A percentile compares a stretch with the other conserved stretches of the same genome.
Conservation (phyloP, 2,797 vertebrate genomes). For the Acestrorhynchus altus region DNA sequence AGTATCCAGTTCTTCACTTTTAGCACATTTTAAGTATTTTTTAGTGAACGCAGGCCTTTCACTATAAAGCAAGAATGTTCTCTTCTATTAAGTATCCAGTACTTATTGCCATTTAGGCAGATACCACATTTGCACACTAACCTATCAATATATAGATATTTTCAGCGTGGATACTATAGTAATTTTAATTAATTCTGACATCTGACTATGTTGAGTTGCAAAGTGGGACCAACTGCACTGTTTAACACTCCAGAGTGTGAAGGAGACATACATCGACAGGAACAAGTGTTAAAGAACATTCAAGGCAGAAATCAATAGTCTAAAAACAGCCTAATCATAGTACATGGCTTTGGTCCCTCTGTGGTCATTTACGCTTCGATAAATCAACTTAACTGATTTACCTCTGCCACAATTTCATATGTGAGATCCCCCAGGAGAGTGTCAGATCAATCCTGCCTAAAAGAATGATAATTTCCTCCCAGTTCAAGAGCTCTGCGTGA, state of each 20-base stretch:
- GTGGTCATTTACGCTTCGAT: slow-evolving; percentile 61
- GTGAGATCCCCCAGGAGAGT: slow-evolving; percentile 52
- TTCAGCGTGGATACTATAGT: neutral
- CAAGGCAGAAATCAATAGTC: slow-evolving; percentile 58
- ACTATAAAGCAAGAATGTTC: too few relatives aligned
- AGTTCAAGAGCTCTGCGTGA: slow-evolving; percentile 53
- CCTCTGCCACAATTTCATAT: slow-evolving; percentile 61
- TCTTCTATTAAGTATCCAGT: too few relatives aligned
- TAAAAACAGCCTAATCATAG: slow-evolving; percentile 61
- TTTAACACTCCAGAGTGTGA: neutral
- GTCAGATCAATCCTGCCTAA: slow-evolving; percentile 55
- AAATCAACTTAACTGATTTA: slow-evolving; percentile 64
- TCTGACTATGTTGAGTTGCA: neutral
- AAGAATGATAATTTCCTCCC: slow-evolving; percentile 55
- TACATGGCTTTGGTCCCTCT: slow-evolving; percentile 60
- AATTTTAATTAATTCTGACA: neutral
- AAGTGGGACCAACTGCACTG: neutral
- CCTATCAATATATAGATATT: too few relatives aligned
- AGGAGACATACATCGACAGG: slow-evolving; percentile 47
- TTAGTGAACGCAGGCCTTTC: too few relatives aligned
- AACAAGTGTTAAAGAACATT: slow-evolving; percentile 55
- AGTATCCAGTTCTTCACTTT: too few relatives aligned
- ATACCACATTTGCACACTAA: too few relatives aligned
- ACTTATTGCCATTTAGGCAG: too few relatives aligned
- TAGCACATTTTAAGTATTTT: too few relatives aligned